Evolutionary conservation across 2,113 vertebrate genomes (phyloP).

Genomic region (Marcusenius ussheri): DNA sequence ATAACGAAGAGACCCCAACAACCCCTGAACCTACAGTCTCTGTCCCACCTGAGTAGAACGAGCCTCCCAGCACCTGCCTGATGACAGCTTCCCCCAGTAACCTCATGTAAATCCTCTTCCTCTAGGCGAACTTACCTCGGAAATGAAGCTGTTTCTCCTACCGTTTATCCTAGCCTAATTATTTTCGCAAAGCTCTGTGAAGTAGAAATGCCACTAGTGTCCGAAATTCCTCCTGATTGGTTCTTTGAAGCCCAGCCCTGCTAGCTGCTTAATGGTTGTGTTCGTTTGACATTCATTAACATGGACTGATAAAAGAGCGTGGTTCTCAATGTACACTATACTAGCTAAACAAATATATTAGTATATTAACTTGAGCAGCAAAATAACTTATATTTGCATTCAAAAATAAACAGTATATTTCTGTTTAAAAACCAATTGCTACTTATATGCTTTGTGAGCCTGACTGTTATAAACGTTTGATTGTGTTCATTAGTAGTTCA

Average conservation of each 20-base stretch:
- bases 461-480: neutral
- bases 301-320: neutral
- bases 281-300: neutral
- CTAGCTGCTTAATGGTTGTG: neutral
- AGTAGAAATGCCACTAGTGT: neutral
- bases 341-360: neutral
- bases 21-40: neutral
- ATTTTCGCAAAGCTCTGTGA: neutral
- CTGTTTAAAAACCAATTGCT: constrained; percentile 4
- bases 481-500: neutral
- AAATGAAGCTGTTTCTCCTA: constrained; percentile 1
- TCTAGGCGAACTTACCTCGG: neutral
- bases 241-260: neutral
- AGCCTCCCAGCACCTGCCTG: neutral
- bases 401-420: constrained; percentile 2
- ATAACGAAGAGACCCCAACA: no score
- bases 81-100: neutral
- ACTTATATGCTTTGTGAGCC: neutral
- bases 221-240: neutral
- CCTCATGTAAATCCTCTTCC: neutral
- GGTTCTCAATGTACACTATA: neutral
- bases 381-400: neutral
- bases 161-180: neutral
- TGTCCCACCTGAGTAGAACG: neutral
- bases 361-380: constrained; percentile 6